Evolutionary conservation across 2,888 invertebrate genomes (phyloP).

Genomic region (Chesias legatella): DNA sequence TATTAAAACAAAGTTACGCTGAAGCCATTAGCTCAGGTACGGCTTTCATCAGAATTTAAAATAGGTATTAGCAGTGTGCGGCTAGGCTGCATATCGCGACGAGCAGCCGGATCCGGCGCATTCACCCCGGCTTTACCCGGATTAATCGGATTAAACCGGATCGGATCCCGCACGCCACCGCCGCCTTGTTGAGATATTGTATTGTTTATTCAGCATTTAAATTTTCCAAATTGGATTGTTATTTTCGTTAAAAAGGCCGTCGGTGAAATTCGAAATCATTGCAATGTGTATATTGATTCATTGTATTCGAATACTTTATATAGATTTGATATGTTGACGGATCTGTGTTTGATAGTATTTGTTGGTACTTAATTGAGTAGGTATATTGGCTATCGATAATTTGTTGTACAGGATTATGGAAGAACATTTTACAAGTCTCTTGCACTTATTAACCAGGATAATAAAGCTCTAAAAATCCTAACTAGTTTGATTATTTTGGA

Average conservation of each 20-base stretch:
- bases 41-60: conserved; percentile 76
- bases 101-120: conserved; percentile 45
- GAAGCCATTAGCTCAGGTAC: conserved; percentile 54
- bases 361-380: too few relatives aligned
- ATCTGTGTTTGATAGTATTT: too few relatives aligned
- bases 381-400: too few relatives aligned
- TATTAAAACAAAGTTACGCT: conserved; percentile 18
- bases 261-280: too few relatives aligned
- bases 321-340: too few relatives aligned
- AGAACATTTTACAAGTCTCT: too few relatives aligned
- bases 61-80: conserved; percentile 72
- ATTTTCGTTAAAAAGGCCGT: conserved; percentile 31
- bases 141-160: conserved; percentile 51
- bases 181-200: conserved; percentile 66
- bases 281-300: too few relatives aligned
- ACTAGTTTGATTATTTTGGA: too few relatives aligned
- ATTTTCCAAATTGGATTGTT: conserved; percentile 57
- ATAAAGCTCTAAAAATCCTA: too few relatives aligned
- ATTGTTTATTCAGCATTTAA: conserved; percentile 70
- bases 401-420: too few relatives aligned
- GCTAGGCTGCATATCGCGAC: conserved; percentile 63
- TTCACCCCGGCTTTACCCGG: conserved; percentile 59
- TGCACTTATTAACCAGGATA: too few relatives aligned
- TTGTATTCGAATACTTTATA: too few relatives aligned
- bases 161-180: conserved; percentile 40